These are phyloP conservation scores for Lepilemur septentrionalis DNA, from an alignment of 2,797 vertebrate genomes.

Conservation along the genomic window DNA sequence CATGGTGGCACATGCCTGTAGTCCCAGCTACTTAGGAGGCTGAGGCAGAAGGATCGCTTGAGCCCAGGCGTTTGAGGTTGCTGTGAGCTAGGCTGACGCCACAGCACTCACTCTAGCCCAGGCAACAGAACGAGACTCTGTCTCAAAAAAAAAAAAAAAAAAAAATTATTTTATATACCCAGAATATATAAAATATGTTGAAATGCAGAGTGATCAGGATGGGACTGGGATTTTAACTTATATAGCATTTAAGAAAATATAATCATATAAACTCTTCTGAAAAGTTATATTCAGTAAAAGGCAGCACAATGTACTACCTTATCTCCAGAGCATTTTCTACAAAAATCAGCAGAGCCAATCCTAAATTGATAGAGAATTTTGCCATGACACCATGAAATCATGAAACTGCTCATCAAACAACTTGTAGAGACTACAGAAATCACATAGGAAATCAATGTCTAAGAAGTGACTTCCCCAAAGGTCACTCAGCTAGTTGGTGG, in stretches of 20 bases:
- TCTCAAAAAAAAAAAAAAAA: no score
- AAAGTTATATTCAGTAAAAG: conserved; percentile 39
- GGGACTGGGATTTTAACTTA: conserved; percentile 39
- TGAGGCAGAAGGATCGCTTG: no score
- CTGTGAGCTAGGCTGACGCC: no score
- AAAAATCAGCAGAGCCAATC: conserved; percentile 51
- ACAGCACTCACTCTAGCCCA: no score
- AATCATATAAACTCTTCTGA: conserved; percentile 34
- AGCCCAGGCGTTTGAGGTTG: no score
- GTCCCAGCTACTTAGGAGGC: no score
- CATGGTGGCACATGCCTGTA: no score
- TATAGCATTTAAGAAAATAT: background rate
- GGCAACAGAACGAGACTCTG: no score
- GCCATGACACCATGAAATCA: background rate
- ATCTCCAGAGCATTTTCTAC: conserved; percentile 33
- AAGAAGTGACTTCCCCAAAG: background rate
- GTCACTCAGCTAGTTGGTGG: background rate
- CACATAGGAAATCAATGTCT: conserved; percentile 11
- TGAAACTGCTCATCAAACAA: background rate
- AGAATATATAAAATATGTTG: conserved; percentile 35
- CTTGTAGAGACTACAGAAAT: background rate
- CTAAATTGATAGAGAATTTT: conserved; percentile 16
- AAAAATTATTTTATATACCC: background rate
- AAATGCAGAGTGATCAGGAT: background rate
- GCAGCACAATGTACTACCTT: background rate